These are phyloP conservation scores for Halcyon badia DNA, from an alignment of 2,797 vertebrate species.

Conservation along the genomic window DNA sequence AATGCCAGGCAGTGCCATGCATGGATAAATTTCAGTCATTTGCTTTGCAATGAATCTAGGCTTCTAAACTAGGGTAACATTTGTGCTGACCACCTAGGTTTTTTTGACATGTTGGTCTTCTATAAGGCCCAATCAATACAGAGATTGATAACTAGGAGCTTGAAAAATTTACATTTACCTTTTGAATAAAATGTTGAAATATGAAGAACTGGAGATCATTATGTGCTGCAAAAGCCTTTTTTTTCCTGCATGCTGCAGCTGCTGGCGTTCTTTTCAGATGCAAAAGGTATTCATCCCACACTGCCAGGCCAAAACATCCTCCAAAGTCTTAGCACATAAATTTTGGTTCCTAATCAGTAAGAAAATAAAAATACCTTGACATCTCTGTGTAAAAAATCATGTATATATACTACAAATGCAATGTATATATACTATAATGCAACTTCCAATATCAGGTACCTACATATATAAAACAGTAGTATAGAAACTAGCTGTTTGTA, in stretches of 20 bases:
- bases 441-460: not conserved
- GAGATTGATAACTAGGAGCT: not conserved
- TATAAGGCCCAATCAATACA: not conserved
- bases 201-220: not conserved
- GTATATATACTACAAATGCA: no score
- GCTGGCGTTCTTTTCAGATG: not conserved
- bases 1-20: not conserved
- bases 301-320: not conserved
- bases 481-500: not conserved
- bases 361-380: not conserved
- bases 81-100: not conserved
- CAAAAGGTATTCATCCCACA: not conserved
- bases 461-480: not conserved
- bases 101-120: not conserved
- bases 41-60: not conserved
- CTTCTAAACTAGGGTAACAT: not conserved
- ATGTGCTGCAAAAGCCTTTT: not conserved
- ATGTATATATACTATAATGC: not conserved
- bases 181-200: not conserved
- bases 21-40: conserved; percentile 29
- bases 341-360: not conserved
- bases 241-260: not conserved
- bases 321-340: not conserved
- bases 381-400: not conserved
- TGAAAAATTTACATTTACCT: not conserved